Evolutionary conservation across 1,140 invertebrate species (phyloP).

Genomic region (Sminthurides bifidus): DNA sequence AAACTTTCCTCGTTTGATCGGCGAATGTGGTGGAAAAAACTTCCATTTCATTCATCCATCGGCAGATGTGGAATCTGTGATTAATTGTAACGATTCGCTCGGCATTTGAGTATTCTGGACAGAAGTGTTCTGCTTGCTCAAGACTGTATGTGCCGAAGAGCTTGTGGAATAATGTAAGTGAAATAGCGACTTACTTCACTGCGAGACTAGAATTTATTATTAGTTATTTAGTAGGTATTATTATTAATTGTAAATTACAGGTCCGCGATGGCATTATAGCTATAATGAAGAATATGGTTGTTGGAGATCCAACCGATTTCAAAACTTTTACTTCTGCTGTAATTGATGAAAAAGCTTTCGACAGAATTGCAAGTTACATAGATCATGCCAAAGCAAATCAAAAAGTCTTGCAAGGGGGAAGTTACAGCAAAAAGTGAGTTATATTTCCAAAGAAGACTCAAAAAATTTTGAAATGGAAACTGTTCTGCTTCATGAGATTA

Average conservation of each 20-base stretch:
- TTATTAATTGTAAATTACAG: constrained; percentile 35
- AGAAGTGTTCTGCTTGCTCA: constrained; percentile 98
- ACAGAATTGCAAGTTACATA: constrained; percentile 79
- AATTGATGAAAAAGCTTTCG: constrained; percentile 88
- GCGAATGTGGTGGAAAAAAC: constrained; percentile 98
- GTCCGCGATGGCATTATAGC: constrained; percentile 60
- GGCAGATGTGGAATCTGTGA: constrained; percentile 56
- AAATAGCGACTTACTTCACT: constrained; percentile 4
- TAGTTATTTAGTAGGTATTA: background rate
- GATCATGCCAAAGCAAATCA: constrained; percentile 75
- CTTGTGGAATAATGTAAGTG: constrained; percentile 62
- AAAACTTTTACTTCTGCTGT: constrained; percentile 82
- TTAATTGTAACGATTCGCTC: constrained; percentile 67
- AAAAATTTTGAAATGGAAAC: background rate
- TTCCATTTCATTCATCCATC: constrained; percentile 92
- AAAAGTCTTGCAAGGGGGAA: constrained; percentile 77
- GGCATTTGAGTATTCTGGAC: constrained; percentile 91
- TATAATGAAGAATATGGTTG: constrained; percentile 56
- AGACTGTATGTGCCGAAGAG: constrained; percentile 89
- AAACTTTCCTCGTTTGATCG: constrained; percentile 86
- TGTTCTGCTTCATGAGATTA: background rate
- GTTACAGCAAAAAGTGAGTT: constrained; percentile 63
- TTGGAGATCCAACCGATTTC: constrained; percentile 75
- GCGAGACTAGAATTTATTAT: background rate
- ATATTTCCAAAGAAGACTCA: background rate